phyloP scores from a whole-genome alignment of 2,113 vertebrate genomes.

The Thalassoma bifasciatum region DNA sequence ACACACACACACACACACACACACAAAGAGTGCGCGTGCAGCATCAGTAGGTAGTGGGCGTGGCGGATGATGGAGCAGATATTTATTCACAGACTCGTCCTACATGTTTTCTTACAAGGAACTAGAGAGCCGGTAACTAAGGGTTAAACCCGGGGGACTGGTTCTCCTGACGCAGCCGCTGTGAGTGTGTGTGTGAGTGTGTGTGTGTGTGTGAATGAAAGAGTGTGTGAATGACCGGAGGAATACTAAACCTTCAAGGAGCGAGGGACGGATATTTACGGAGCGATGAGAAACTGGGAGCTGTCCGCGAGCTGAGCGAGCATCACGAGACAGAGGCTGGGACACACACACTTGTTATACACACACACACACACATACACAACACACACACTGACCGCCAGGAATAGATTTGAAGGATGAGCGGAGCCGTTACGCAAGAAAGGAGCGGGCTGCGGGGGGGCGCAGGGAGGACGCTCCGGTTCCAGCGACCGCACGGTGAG shows the following conservation, averaged over 20 bases:
- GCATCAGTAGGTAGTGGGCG: too few species aligned
- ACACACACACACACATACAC: not conserved
- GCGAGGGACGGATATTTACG: not conserved
- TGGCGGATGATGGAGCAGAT: conserved; percentile 4
- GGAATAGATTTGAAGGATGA: conserved; percentile 59
- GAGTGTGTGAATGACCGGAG: not conserved
- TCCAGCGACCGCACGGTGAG: conserved; percentile 74
- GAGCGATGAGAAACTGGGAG: not conserved
- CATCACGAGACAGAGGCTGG: conserved; percentile 3
- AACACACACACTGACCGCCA: conserved; percentile 1
- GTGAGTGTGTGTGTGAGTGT: conserved; percentile 4
- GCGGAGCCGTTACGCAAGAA: conserved; percentile 41
- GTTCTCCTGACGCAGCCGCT: not conserved
- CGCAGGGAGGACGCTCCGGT: conserved; percentile 51
- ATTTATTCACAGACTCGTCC: not conserved
- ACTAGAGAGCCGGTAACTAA: not conserved
- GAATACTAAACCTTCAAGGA: conserved; percentile 7
- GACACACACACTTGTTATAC: not conserved
- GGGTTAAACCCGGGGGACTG: conserved; percentile 19
- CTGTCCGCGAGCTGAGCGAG: not conserved
- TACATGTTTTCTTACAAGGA: not conserved
- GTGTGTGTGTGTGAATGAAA: conserved; percentile 2
- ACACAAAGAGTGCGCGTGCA: too few species aligned
- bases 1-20: not conserved
- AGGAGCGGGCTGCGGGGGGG: conserved; percentile 18